Base-by-base conservation (phyloP, 2,888 invertebrate genomes). In the Chrysomela aeneicollis region DNA sequence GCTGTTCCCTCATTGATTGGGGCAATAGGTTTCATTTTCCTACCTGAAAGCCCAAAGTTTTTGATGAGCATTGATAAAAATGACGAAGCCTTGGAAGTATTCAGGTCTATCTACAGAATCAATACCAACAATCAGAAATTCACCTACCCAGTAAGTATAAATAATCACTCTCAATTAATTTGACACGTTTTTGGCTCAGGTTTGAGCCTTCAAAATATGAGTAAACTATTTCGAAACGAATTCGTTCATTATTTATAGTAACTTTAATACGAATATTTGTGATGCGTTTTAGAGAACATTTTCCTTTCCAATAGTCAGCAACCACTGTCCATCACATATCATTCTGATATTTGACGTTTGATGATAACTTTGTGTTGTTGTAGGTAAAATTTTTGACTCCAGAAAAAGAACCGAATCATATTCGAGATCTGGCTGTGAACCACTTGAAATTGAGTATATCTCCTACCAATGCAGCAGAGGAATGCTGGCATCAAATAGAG, bases 21-120 rank as follows among this genome's bases (percentile, higher is more conserved):
- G 1, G 89, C 89, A 0, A 67, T 89, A 26, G 60, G 61, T 22
- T 68, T 65, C 15, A 8, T 63, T 0, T 68, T 68, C 35, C 52
- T 68, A n/a, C 91, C 92, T 0, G 93, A 93, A 79, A 92, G 92
- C 77, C 92, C 93, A 6, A 91, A 91, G 80, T 92, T 90, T 80
- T 83, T 92, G 1, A 88, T 92, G 86, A 86, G 89, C 1, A 84
- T 88, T 58, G 89, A 90, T 0, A 82, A 87, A 50, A 88, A 88
- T 64, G 85, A 87, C 5, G 88, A 90, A 73, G 91, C 92, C 0
- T 75, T 92, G 71, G 74, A 81, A 6, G 85, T 91, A 2, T 87
- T 92, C 70, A 82, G 83, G 65, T 85, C 76, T 66, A 89, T 93
- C n/a, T 92, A 89, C 77, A 78, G 83, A 0, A 76, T 86, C 57